These are phyloP conservation scores for Monopis laevigella DNA, from an alignment of 2,888 invertebrate species.

Conservation along the genomic window DNA sequence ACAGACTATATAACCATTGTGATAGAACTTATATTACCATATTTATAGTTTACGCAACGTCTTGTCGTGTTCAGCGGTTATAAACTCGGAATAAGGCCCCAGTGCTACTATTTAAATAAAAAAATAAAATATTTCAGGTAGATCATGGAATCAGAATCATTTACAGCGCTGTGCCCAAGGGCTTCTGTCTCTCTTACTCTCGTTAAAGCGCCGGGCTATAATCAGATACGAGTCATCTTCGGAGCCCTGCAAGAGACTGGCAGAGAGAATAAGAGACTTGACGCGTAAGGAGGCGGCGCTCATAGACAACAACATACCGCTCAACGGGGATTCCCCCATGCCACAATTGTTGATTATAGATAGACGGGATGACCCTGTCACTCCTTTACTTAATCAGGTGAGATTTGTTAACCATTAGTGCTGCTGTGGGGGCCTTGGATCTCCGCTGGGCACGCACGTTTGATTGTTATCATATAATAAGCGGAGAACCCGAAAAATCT, in stretches of 20 bases:
- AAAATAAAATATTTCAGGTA: slow-evolving; percentile 60
- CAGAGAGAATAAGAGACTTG: slow-evolving; percentile 85
- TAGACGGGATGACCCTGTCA: slow-evolving; percentile 93
- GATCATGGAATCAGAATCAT: slow-evolving; percentile 80
- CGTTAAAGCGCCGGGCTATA: slow-evolving; percentile 89
- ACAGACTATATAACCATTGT: no score
- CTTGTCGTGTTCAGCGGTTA: no score
- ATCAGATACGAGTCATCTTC: slow-evolving; percentile 92
- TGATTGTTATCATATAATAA: no score
- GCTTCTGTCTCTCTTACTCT: slow-evolving; percentile 83
- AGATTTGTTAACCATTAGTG: no score
- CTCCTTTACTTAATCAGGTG: slow-evolving; percentile 91
- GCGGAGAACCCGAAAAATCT: no score
- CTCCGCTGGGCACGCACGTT: no score
- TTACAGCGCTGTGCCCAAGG: slow-evolving; percentile 81
- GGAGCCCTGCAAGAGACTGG: slow-evolving; percentile 83
- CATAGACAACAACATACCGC: slow-evolving; percentile 84
- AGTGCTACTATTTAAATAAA: no score
- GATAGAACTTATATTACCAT: no score
- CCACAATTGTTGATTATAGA: slow-evolving; percentile 91
- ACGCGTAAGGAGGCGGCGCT: slow-evolving; percentile 87
- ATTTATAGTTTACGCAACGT: no score
- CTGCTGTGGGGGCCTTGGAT: no score
- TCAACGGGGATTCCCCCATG: slow-evolving; percentile 77
- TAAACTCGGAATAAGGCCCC: no score